Evolutionary conservation across 2,888 invertebrate genomes (phyloP), one percentile per base, ranked within the genome.

Genomic region (Malacosoma neustria): DNA sequence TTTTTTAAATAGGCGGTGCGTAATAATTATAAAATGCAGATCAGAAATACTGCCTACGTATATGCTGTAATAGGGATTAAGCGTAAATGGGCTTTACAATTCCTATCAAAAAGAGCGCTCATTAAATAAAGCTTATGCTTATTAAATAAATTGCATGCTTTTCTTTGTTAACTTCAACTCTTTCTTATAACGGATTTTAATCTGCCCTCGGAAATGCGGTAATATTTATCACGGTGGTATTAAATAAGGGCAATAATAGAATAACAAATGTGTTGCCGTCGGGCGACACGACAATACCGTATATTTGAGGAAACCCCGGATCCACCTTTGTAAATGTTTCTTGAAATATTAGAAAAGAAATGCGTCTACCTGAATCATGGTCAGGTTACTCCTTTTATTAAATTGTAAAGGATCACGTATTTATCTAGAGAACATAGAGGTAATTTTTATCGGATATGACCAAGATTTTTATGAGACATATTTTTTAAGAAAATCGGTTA

Each of bases 211-310:
- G 53, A 57, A 60, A 49, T 43, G 54, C 47, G 49, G 51, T 48
- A 49, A 54, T 72, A 76, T 76, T 72, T 73, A 71, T 76, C 70
- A 73, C 60, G 42, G 52, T 47, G 49, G 62, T 67, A 72, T 75
- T 74, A 75, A 73, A 74, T 75, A 76, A 72, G 70, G 67, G 66
- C 69, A 63, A 75, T 75, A 75, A 74, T 72, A 61, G 64, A 60
- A 67, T 74, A 72, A 74, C 69, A 68, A 73, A 76, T 75, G 69
- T 58, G 63, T 54, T 58, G 58, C 60, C 56, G 59, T 47, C 57
- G 57, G 51, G 57, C 52, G 49, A 61, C 60, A 55, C 52, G 58
- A 63, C 63, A 60, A 63, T 61, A 54, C 36, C 22, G 22, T 39
- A 30, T 39, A 33, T 39, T 34, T 7, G 30, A 13, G 14, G 33